Conservation (phyloP, 2,888 invertebrate genomes). For the Apoderus coryli region DNA sequence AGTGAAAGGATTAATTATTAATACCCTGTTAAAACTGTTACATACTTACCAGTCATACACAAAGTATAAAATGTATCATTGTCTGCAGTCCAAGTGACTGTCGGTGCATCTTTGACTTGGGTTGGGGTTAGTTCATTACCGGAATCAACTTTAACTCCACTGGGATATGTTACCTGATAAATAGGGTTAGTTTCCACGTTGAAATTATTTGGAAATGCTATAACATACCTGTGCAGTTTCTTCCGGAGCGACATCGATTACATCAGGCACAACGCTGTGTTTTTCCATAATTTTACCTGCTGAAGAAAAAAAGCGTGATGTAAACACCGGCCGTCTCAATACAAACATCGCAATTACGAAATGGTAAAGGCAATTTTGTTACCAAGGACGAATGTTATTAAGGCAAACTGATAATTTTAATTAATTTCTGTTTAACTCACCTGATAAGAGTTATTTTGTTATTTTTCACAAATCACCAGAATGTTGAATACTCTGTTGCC, state of each 20-base stretch:
- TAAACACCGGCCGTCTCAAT: slow-evolving; percentile 13
- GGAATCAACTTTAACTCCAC: slow-evolving; percentile 22
- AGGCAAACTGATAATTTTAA: no score
- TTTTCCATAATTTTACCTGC: slow-evolving; percentile 22
- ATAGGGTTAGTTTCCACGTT: no score
- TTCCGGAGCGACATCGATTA: slow-evolving; percentile 24
- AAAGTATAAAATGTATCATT: slow-evolving; percentile 37
- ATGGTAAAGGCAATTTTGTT: no score
- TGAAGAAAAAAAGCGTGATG: slow-evolving; percentile 17
- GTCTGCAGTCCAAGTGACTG: slow-evolving; percentile 36
- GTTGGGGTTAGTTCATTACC: slow-evolving; percentile 25
- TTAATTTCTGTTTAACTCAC: no score
- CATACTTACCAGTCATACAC: slow-evolving; percentile 36
- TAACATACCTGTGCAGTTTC: slow-evolving; percentile 20
- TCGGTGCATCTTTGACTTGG: slow-evolving; percentile 31
- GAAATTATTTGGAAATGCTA: no score
- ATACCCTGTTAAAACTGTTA: not conserved
- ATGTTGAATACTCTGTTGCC: no score
- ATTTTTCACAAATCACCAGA: no score
- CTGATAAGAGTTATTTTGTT: no score
- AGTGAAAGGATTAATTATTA: slow-evolving; percentile 6
- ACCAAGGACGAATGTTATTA: no score
- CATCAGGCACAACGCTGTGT: slow-evolving; percentile 26
- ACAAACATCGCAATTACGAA: no score
- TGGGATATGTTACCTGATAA: slow-evolving; percentile 22